Conservation (phyloP, 2,888 invertebrate genomes). For the Noctua pronuba region DNA sequence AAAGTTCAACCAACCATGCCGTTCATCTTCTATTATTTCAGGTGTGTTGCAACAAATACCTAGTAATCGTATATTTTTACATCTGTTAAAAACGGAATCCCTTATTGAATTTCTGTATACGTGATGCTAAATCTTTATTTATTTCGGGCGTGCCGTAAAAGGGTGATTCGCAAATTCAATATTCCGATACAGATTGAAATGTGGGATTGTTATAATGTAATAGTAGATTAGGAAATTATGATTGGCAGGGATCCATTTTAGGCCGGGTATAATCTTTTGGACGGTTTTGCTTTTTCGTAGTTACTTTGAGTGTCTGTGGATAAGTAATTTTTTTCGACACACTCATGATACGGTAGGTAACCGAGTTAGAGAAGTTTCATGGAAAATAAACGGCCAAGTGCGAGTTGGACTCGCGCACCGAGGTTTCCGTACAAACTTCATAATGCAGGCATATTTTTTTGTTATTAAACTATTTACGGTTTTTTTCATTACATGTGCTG, state of each 20-base stretch:
- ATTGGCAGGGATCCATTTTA: neutral
- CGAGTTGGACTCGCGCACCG: no score
- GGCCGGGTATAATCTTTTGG: neutral
- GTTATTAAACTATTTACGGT: no score
- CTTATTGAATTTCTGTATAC: slow-evolving; percentile 35
- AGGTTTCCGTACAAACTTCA: no score
- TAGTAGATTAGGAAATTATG: neutral
- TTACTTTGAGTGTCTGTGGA: neutral
- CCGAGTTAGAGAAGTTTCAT: neutral
- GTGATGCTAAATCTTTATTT: slow-evolving; percentile 42
- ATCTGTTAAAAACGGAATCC: neutral
- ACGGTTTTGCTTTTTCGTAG: neutral
- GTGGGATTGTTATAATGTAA: neutral
- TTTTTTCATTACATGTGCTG: no score
- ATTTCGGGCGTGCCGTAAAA: slow-evolving; percentile 38
- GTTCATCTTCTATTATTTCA: neutral
- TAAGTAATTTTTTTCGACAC: neutral
- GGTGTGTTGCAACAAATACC: neutral
- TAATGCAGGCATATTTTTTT: no score
- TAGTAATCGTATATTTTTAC: neutral
- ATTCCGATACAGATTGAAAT: slow-evolving; percentile 13
- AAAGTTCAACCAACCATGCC: neutral
- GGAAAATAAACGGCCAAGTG: neutral
- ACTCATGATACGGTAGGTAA: neutral
- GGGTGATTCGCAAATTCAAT: slow-evolving; percentile 51